Evolutionary conservation across 1,140 invertebrate genomes (phyloP), one percentile per base, ranked within the genome.

Genomic region (Calycopis cecrops): DNA sequence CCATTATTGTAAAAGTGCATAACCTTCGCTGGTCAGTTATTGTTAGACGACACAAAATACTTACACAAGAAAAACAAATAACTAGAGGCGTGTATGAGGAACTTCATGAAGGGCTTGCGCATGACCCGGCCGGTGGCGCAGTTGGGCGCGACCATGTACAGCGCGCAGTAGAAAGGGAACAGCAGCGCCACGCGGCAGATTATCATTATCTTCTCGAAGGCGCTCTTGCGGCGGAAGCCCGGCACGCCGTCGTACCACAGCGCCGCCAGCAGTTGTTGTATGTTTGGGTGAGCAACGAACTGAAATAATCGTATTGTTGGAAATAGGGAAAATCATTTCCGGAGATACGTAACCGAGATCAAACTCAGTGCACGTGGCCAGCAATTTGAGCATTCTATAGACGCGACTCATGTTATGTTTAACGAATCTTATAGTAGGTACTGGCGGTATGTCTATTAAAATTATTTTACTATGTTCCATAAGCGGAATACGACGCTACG

Each of bases 231-330:
- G 17, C 95, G 90, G 80, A 97, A 97, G 9, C 95, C 95, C 2
- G 96, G 96, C 10, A 97, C 91, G 0, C 94, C 96, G 73, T 97
- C 94, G 76, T 97, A 98, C 96, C 96, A 98, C 62, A 98, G 93
- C 4, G 95, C 91, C 0, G 95, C 94, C 48, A 98, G 81, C n/a
- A 97, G 87, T 83, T 97, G 96, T 78, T 98, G 96, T 63, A 97
- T 94, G 76, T 96, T 96, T 10, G 96, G 93, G 87, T 98, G 96
- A n/a, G 96, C 92, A 17, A 98, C 95, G 76, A 98, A 98, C 94
- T 95, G 83, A 21, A 21, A 0, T 28, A 28, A 28, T 28, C 21
- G 21, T 28, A 6, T 28, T 28, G 2, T 28, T 2, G 21, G 6
- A 6, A 28, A 28, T 28, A 6, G 21, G 14, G 35, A 73, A 71